phyloP scores from a whole-genome alignment of 2,797 vertebrate genomes.

The Pseudopleuronectes americanus region DNA sequence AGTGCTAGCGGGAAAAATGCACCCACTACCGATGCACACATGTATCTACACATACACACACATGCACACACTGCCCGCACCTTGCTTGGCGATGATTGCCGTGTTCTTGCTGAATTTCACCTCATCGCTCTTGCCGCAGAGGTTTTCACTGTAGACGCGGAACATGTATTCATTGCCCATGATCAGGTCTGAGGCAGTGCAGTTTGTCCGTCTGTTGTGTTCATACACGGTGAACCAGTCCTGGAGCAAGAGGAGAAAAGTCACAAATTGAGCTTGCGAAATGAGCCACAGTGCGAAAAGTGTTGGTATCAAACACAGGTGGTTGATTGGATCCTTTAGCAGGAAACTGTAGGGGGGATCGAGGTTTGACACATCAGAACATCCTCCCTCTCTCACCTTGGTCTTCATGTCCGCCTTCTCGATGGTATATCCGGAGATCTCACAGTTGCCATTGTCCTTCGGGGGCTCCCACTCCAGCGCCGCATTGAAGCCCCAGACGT shows the following conservation, averaged over 20 bases:
- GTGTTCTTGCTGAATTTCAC: slow-evolving; percentile 86
- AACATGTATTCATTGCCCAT: slow-evolving; percentile 93
- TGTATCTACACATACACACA: background rate
- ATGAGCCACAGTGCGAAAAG: too few species aligned
- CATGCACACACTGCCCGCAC: slow-evolving; percentile 62
- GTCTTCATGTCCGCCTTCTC: slow-evolving; percentile 96
- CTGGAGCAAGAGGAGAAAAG: slow-evolving; percentile 62
- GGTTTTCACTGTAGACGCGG: slow-evolving; percentile 89
- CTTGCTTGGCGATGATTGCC: slow-evolving; percentile 86
- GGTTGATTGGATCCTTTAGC: background rate
- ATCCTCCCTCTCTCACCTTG: slow-evolving; percentile 77
- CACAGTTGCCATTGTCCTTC: slow-evolving; percentile 89
- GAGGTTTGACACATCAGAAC: background rate
- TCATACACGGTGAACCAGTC: slow-evolving; percentile 93
- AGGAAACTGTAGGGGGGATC: background rate
- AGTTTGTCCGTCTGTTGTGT: slow-evolving; percentile 87
- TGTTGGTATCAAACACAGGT: background rate
- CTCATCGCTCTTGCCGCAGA: slow-evolving; percentile 88
- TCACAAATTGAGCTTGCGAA: background rate
- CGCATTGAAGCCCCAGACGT: slow-evolving; percentile 93
- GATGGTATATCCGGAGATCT: slow-evolving; percentile 89
- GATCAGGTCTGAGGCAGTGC: slow-evolving; percentile 89
- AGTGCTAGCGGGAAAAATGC: background rate
- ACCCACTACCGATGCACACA: background rate
- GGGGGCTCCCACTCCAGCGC: slow-evolving; percentile 90